Base-by-base conservation (phyloP, 2,888 invertebrate genomes). In the Sclerodermus sp. region DNA sequence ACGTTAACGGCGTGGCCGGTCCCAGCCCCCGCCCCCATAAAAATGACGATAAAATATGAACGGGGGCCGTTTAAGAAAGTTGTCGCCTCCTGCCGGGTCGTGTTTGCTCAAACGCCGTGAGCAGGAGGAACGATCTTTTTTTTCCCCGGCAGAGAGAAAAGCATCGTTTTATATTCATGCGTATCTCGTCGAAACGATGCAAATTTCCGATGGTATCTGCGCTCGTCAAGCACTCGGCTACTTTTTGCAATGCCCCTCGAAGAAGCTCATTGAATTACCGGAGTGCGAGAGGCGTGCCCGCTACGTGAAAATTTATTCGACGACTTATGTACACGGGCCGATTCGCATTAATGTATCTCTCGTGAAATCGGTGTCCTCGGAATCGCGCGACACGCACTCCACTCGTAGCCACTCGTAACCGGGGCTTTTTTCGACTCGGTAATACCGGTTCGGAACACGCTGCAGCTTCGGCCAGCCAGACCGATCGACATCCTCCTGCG, bases 331-430 rank as follows among this genome's bases (percentile, higher is more conserved):
- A 57, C 61, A 60, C 49, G 61, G 46, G 51, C 41, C 45, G 53
- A 47, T 49, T 41, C 34, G 71, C 73, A 73, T 74, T 73, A 72
- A 73, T 73, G 73, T 73, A 74, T 74, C 73, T 68, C 62, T 53
- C 55, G 63, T 66, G 60, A 71, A 73, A 74, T 74, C 74, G 67
- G 63, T 68, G 68, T 70, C 66, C 67, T 60, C 64, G 64, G 60
- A 61, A 64, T 67, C 70, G 62, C 58, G 68, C 70, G 71, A 71
- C 71, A 70, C 67, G 72, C 68, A 71, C 66, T 70, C 68, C 59
- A 62, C 55, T 34, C 4, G 62, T 58, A 62, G 53, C 57, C 57
- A 58, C 55, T 34, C 4, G 62, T 58, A 62, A 51, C 57, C 57
- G 58, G 47, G 46, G 51, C 49, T 58, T 56, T 59, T 61, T 63